Conservation (phyloP, 23 tunicate species). For the Botrylloides violaceus region DNA sequence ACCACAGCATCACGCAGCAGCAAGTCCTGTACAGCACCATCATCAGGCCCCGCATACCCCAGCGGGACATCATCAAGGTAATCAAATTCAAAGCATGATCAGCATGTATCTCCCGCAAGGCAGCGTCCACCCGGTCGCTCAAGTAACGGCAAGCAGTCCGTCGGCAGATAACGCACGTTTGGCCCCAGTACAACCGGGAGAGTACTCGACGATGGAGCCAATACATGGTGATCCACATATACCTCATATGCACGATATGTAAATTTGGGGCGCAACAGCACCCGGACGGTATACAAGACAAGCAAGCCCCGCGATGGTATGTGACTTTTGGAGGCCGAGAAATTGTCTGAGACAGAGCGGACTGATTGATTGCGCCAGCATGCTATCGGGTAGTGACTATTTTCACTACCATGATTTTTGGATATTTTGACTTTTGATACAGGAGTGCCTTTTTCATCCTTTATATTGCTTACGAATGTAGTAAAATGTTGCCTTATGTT, state of each 20-base stretch:
- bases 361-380: too few species aligned
- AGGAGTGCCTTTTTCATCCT: not conserved
- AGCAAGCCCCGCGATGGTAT: too few species aligned
- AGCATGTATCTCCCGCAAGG: slow-evolving; percentile 23
- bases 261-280: not conserved
- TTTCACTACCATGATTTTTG: not conserved
- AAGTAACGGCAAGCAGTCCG: slow-evolving; percentile 20
- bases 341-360: too few species aligned
- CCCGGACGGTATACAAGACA: too few species aligned
- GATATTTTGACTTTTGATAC: not conserved
- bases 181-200: slow-evolving; percentile 19
- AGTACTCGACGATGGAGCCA: slow-evolving; percentile 3
- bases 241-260: slow-evolving; percentile 21
- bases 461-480: not conserved
- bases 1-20: slow-evolving; percentile 3
- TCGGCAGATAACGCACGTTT: slow-evolving; percentile 2
- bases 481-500: slow-evolving; percentile 2
- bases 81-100: slow-evolving; percentile 27
- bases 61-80: slow-evolving; percentile 1
- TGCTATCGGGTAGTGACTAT: too few species aligned
- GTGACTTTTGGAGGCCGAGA: too few species aligned
- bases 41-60: slow-evolving; percentile 1
- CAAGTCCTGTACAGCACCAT: slow-evolving; percentile 18
- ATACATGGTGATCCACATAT: slow-evolving; percentile 1
- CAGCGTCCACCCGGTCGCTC: slow-evolving; percentile 7